Evolutionary conservation across 1,140 invertebrate species (phyloP).

Genomic region (Cyclina sinensis): DNA sequence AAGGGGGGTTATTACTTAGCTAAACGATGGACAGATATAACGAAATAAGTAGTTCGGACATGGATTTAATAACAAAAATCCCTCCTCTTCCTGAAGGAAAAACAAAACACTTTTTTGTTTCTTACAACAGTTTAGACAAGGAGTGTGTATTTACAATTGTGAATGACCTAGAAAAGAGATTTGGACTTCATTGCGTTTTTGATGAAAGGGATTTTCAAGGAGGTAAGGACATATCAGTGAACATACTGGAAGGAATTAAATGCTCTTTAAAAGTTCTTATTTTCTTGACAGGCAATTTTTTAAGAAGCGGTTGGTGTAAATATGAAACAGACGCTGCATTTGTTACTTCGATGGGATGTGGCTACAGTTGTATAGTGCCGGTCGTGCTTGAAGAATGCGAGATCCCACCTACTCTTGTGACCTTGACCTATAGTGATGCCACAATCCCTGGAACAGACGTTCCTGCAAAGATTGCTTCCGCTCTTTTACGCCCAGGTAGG

Average conservation of each 20-base stretch:
- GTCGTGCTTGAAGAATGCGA: slow-evolving; percentile 13
- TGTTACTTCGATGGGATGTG: slow-evolving; percentile 8
- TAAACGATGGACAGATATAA: no score
- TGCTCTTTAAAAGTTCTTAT: neutral
- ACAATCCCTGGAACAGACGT: neutral
- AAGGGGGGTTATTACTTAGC: no score
- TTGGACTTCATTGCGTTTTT: neutral
- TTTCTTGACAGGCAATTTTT: neutral
- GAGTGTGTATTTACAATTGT: neutral
- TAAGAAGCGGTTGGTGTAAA: neutral
- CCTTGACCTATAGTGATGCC: slow-evolving; percentile 17
- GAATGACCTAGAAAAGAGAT: neutral
- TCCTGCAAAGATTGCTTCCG: neutral
- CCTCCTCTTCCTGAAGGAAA: neutral
- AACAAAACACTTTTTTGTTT: slow-evolving; percentile 28
- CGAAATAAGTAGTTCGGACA: neutral
- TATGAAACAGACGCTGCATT: slow-evolving; percentile 2
- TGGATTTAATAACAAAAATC: neutral
- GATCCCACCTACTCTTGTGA: slow-evolving; percentile 15
- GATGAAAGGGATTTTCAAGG: slow-evolving; percentile 7
- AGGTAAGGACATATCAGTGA: slow-evolving; percentile 12
- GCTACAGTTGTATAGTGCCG: slow-evolving; percentile 6
- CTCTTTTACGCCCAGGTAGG: neutral
- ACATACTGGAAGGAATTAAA: slow-evolving; percentile 24
- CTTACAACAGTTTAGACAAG: neutral